Percentiles rank a stretch among this genome's conserved stretches.
phyloP scores from a whole-genome alignment of 1,140 invertebrate genomes.

The Ptiloglossa arizonensis region DNA sequence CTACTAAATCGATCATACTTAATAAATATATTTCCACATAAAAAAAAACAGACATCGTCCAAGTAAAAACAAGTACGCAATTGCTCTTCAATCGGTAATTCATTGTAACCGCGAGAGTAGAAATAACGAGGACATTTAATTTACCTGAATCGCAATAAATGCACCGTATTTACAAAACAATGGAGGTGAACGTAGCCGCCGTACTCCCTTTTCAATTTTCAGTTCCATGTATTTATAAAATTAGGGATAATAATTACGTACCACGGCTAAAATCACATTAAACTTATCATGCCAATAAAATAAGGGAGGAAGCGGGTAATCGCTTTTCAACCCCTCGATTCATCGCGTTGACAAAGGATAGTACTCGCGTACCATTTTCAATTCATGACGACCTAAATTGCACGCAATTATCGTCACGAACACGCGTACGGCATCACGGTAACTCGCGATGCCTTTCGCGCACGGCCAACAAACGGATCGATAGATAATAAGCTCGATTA shows the following conservation, averaged over 20 bases:
- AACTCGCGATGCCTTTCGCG: background rate
- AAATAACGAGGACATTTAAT: too few relatives aligned
- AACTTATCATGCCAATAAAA: background rate
- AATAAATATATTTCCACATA: too few relatives aligned
- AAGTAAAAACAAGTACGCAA: too few relatives aligned
- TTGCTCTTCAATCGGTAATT: too few relatives aligned
- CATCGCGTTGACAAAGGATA: conserved; percentile 3
- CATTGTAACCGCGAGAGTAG: too few relatives aligned
- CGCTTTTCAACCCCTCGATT: background rate
- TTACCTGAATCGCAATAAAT: background rate
- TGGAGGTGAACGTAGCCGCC: too few relatives aligned
- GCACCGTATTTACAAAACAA: too few relatives aligned
- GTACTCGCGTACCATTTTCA: background rate
- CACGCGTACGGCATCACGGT: background rate
- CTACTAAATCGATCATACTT: too few relatives aligned
- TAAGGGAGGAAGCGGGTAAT: background rate
- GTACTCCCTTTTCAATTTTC: too few relatives aligned
- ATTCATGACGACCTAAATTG: conserved; percentile 10
- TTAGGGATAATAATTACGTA: background rate
- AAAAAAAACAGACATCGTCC: too few relatives aligned
- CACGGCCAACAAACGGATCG: background rate
- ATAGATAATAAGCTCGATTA: conserved; percentile 27
- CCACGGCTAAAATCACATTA: background rate
- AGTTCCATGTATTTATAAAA: background rate
- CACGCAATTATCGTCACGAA: conserved; percentile 17